These are phyloP conservation scores for Enteromius paludinosus DNA, from an alignment of 2,797 vertebrate species.

Conservation along the genomic window DNA sequence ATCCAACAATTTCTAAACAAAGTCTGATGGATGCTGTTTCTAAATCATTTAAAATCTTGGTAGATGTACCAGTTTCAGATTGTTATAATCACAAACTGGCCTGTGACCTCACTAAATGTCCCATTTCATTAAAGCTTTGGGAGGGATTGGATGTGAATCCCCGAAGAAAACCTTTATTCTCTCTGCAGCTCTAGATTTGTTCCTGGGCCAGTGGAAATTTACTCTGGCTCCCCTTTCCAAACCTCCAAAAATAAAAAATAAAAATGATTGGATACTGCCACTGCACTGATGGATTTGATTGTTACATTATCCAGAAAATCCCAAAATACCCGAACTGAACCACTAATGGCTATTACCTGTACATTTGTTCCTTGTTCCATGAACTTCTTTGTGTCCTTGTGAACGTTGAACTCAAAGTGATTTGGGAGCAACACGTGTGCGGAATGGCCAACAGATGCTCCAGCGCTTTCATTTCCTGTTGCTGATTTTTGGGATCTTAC, in stretches of 20 bases:
- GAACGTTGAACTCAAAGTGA: conserved; percentile 8
- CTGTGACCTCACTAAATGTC: not conserved
- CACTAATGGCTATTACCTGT: conserved; percentile 17
- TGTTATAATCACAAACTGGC: conserved; percentile 1
- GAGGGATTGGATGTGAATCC: conserved; percentile 30
- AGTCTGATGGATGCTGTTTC: not conserved
- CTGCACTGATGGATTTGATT: not conserved
- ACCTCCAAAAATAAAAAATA: not conserved
- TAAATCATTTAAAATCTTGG: not conserved
- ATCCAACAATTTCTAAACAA: not conserved
- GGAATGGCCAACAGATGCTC: conserved; percentile 51
- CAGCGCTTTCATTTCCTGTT: conserved; percentile 61
- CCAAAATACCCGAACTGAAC: not conserved
- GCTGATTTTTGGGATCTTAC: conserved; percentile 29
- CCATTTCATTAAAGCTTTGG: conserved; percentile 8
- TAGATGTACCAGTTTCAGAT: not conserved
- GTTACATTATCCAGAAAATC: not conserved
- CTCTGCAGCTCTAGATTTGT: conserved; percentile 10
- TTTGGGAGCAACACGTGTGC: conserved; percentile 23
- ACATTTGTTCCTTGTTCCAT: not conserved
- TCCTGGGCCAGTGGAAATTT: conserved; percentile 54
- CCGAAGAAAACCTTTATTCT: not conserved
- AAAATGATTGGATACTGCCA: not conserved
- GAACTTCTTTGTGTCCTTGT: conserved; percentile 10
- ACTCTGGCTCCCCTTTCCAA: conserved; percentile 33